These are phyloP conservation scores for Tortricodes alternella DNA, from an alignment of 2,888 invertebrate species.

Conservation along the genomic window DNA sequence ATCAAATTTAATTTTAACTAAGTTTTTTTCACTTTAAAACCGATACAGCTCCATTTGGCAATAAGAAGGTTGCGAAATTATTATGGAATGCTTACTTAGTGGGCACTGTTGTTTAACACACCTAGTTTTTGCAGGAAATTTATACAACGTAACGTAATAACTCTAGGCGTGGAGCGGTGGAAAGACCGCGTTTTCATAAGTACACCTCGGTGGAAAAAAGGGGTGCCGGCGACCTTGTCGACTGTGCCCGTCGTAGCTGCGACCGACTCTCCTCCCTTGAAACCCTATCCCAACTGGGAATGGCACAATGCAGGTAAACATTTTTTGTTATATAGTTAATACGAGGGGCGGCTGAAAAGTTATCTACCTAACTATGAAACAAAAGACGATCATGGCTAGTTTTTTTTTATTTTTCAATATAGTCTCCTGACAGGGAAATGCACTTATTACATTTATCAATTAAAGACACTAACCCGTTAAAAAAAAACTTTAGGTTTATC, in stretches of 20 bases:
- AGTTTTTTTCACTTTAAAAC: too few relatives aligned
- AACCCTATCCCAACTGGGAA: constrained; percentile 89
- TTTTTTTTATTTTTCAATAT: too few relatives aligned
- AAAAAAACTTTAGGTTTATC: too few relatives aligned
- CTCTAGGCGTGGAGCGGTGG: constrained; percentile 88
- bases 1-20: too few relatives aligned
- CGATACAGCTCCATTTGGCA: neutral
- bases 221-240: constrained; percentile 88
- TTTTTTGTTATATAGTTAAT: neutral
- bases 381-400: too few relatives aligned
- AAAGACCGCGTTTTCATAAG: constrained; percentile 87
- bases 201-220: constrained; percentile 89
- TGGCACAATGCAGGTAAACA: constrained; percentile 82
- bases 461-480: too few relatives aligned
- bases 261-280: constrained; percentile 83
- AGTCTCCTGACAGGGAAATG: too few relatives aligned
- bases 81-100: neutral
- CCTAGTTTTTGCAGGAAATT: constrained; percentile 73
- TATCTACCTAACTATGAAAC: too few relatives aligned
- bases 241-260: constrained; percentile 82
- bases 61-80: neutral
- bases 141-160: constrained; percentile 87
- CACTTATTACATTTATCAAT: too few relatives aligned
- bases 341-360: neutral
- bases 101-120: neutral